A percentile compares a stretch with the other conserved stretches of the same genome.
Conservation (phyloP, 1,140 invertebrate species). For the Lucilia cuprina region DNA sequence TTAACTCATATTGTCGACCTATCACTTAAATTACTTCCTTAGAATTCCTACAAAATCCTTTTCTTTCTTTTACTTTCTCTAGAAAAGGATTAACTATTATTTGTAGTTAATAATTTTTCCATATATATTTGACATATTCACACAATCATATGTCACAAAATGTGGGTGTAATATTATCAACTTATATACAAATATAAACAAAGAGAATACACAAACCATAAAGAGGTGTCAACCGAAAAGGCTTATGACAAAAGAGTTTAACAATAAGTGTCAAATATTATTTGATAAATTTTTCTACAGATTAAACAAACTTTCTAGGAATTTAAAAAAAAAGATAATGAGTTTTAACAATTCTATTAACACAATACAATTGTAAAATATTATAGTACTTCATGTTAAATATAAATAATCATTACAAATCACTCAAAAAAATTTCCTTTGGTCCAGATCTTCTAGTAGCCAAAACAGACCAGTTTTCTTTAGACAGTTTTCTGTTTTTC, state of each 20-base stretch:
- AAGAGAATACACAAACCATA: background rate
- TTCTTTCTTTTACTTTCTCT: background rate
- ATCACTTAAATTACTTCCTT: background rate
- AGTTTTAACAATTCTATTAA: no score
- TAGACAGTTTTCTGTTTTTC: no score
- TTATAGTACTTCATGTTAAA: no score
- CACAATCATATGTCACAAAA: background rate
- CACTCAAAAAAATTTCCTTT: no score
- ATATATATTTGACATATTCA: background rate
- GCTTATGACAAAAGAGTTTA: background rate
- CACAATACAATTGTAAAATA: no score
- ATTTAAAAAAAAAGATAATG: no score
- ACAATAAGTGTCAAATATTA: background rate
- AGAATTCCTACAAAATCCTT: background rate
- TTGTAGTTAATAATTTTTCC: background rate
- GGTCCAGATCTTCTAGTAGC: no score
- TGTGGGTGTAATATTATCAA: background rate
- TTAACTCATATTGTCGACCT: background rate
- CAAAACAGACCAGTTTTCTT: no score
- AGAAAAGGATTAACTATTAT: background rate
- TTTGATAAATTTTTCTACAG: background rate
- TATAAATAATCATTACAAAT: no score
- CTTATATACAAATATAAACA: background rate
- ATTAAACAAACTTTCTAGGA: no score
- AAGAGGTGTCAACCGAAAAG: background rate